Percentiles rank a stretch among this genome's conserved stretches.
Evolutionary conservation across 2,113 vertebrate genomes (phyloP).

Genomic region (Caloenas nicobarica): DNA sequence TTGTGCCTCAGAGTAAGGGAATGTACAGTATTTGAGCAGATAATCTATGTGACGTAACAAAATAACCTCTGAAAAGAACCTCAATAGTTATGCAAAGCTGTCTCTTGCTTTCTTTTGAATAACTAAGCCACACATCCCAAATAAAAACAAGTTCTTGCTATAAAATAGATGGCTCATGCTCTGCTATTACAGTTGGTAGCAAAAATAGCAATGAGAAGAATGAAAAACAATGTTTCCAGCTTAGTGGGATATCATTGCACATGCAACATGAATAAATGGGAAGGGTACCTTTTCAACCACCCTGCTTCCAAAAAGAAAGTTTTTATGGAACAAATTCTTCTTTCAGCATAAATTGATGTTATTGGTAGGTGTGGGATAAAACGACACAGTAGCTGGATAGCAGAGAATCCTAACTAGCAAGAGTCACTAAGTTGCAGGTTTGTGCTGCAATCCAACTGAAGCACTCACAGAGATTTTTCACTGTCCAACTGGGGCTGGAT

Average conservation of each 20-base stretch:
- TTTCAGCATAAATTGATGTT: neutral
- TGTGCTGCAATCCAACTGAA: neutral
- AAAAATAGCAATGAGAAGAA: constrained; percentile 3
- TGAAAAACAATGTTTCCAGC: neutral
- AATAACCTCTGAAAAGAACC: constrained; percentile 66
- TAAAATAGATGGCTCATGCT: neutral
- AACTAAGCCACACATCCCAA: neutral
- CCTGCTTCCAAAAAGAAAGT: neutral
- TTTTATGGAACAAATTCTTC: neutral
- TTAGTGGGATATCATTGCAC: neutral
- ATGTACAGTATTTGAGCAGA: constrained; percentile 68
- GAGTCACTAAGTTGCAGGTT: neutral
- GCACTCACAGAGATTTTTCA: neutral
- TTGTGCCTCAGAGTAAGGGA: constrained; percentile 53
- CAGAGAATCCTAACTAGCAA: neutral
- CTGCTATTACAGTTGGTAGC: neutral
- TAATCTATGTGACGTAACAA: constrained; percentile 67
- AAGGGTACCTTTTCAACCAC: neutral
- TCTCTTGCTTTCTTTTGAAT: constrained; percentile 41
- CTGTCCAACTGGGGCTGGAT: neutral
- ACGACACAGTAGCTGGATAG: neutral
- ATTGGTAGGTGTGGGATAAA: neutral
- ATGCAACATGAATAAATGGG: neutral
- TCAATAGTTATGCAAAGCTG: constrained; percentile 50
- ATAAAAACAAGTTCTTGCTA: constrained; percentile 8